Percentiles rank a stretch among this genome's conserved stretches.
Conservation (phyloP, 2,888 invertebrate genomes). For the Plebejus argus region DNA sequence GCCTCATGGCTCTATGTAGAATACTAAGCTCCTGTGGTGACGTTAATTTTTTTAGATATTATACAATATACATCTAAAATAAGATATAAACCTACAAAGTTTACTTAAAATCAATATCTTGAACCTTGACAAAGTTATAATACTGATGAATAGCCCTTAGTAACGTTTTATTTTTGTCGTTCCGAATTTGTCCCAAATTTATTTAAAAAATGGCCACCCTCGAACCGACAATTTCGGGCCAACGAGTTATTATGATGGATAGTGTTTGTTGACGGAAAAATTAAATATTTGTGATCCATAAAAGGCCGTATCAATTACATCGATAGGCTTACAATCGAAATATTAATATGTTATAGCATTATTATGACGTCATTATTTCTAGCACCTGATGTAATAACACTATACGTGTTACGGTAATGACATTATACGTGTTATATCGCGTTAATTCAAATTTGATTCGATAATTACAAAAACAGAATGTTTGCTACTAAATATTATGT, state of each 20-base stretch:
- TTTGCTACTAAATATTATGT: too few species aligned
- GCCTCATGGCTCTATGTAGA: too few species aligned
- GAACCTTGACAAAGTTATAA: not conserved
- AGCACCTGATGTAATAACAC: not conserved
- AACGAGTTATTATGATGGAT: constrained; percentile 45
- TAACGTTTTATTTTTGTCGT: not conserved
- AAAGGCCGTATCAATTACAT: constrained; percentile 44
- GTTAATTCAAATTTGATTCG: too few species aligned
- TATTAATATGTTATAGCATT: constrained; percentile 30
- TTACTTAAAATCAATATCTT: too few species aligned
- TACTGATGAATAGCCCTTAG: not conserved
- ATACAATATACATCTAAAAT: too few species aligned
- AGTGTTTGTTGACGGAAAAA: constrained; percentile 46
- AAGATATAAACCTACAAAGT: too few species aligned
- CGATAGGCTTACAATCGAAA: constrained; percentile 39
- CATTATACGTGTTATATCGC: too few species aligned
- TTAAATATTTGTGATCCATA: constrained; percentile 50
- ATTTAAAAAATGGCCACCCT: not conserved
- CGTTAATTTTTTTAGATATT: too few species aligned
- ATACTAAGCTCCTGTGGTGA: too few species aligned
- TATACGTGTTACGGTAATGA: too few species aligned
- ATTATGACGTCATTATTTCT: not conserved
- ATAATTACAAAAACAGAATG: too few species aligned
- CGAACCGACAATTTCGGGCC: constrained; percentile 39
- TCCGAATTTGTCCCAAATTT: not conserved